Conservation (phyloP, 2,113 vertebrate species). For the Dicentrarchus labrax region DNA sequence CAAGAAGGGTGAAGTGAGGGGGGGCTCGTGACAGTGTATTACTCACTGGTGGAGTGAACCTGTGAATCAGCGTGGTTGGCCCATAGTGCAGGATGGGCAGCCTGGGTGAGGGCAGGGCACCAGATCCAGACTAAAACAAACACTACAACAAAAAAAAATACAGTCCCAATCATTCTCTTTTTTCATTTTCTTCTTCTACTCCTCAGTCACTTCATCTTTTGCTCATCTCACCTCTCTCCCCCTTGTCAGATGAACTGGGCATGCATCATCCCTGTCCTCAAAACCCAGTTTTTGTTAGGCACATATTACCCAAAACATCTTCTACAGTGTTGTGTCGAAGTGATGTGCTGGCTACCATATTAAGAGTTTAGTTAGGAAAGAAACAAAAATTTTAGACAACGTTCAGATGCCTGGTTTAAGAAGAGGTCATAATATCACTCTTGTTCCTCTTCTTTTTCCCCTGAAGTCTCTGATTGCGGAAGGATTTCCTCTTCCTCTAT, state of each 20-base stretch:
- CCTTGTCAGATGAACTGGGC: slow-evolving; percentile 42
- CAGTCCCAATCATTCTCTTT: slow-evolving; percentile 28
- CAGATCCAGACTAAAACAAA: slow-evolving; percentile 59
- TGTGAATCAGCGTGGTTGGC: slow-evolving; percentile 77
- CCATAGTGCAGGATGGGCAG: slow-evolving; percentile 84
- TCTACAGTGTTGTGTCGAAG: slow-evolving; percentile 99
- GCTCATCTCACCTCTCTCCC: slow-evolving; percentile 29
- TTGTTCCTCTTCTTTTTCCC: slow-evolving; percentile 72
- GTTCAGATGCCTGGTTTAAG: slow-evolving; percentile 66
- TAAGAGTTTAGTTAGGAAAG: slow-evolving; percentile 87
- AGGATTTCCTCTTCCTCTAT: slow-evolving; percentile 70
- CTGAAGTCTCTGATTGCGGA: slow-evolving; percentile 73
- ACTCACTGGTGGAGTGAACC: slow-evolving; percentile 81
- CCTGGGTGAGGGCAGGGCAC: slow-evolving; percentile 77
- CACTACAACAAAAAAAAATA: slow-evolving; percentile 47
- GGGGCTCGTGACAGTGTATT: slow-evolving; percentile 41
- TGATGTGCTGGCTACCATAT: slow-evolving; percentile 95
- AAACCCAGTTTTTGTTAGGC: slow-evolving; percentile 84
- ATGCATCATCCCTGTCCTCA: slow-evolving; percentile 49
- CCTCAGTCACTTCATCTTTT: slow-evolving; percentile 9
- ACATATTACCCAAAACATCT: slow-evolving; percentile 89
- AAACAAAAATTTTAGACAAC: slow-evolving; percentile 69
- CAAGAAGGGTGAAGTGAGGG: background rate
- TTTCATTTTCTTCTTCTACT: slow-evolving; percentile 17
- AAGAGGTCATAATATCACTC: slow-evolving; percentile 72